Evolutionary conservation across 2,888 invertebrate species (phyloP), one percentile per base, ranked within the genome.

Genomic region (Drosophila subquinaria): DNA sequence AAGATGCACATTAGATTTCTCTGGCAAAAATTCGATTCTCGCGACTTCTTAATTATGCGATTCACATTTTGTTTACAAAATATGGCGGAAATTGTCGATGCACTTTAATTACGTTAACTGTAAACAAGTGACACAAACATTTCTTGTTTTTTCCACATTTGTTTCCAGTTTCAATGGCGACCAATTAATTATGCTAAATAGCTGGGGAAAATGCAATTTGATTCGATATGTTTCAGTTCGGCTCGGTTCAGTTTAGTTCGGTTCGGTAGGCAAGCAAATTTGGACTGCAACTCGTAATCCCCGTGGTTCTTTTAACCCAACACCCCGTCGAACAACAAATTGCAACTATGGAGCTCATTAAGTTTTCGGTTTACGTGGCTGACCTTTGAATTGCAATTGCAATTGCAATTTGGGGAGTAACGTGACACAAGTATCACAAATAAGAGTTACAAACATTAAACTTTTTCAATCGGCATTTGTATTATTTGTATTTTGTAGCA

Each of bases 171-270:
- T 50, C 59, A 50, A 60, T 50, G 10, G 38, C 38, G 9, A 8
- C n/a, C 56, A 50, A 60, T 60, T 60, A 60, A 60, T 60, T 50
- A 60, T 50, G 59, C 48, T 50, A 60, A 50, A 60, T 50, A 50
- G 36, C 13, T 5, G 48, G 9, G 9, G 13, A 15, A 36, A 36
- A 45, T 6, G 23, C 6, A 13, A 43, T 43, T 8, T 33, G 33
- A 40, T 27, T 23, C 42, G 2, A 43, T 20, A 43, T 9, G 53
- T 2, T 27, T 20, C 17, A 5, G 11, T 45, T 20, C 17, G 10
- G 17, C 27, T 23, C 45, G 13, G n/a, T 13, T 33, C 33, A 15
- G 17, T 17, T 23, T 4, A 4, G 17, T 45, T 23, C 27, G 13
- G n/a, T 13, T 33, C 33, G 33, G 17, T 15, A 10, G 10, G n/a